Percentiles rank a stretch among this genome's conserved stretches.
phyloP scores from a whole-genome alignment of 2,797 vertebrate species.

The Scolopax bukidnonensis region DNA sequence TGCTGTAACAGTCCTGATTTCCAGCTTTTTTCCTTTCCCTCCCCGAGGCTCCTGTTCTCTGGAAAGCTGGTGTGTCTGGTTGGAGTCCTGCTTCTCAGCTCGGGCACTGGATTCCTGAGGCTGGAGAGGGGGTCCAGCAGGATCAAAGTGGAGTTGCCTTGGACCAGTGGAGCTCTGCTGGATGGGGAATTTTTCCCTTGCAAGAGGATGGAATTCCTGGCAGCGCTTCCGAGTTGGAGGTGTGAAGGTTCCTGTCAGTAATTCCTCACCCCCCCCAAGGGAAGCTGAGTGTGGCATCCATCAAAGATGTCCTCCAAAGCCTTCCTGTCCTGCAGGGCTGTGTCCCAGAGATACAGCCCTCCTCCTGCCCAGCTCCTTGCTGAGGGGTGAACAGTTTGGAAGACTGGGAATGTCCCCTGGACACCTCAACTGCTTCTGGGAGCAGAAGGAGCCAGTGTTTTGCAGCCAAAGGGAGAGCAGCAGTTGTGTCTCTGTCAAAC shows the following conservation, averaged over 20 bases:
- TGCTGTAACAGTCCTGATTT: neutral
- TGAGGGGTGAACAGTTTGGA: rapidly evolving
- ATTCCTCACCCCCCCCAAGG: rapidly evolving
- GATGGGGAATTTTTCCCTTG: rapidly evolving
- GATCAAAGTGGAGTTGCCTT: neutral
- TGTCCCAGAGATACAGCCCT: neutral
- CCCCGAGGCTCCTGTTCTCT: neutral
- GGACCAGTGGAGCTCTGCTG: neutral
- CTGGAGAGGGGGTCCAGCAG: rapidly evolving
- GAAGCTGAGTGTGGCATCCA: rapidly evolving
- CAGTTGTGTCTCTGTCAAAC: neutral
- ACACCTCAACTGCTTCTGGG: neutral
- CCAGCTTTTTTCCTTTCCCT: neutral
- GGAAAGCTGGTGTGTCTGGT: neutral
- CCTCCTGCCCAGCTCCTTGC: neutral
- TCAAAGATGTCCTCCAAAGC: rapidly evolving
- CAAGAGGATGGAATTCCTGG: neutral
- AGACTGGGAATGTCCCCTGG: neutral
- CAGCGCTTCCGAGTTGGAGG: rapidly evolving
- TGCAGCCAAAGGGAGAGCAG: rapidly evolving
- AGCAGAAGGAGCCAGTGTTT: rapidly evolving
- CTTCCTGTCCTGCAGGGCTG: neutral
- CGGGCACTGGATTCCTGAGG: rapidly evolving
- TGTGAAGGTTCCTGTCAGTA: rapidly evolving
- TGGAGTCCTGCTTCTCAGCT: neutral